Evolutionary conservation across 2,888 invertebrate genomes (phyloP), one percentile per base, ranked within the genome.

Genomic region (Tachina grossa): DNA sequence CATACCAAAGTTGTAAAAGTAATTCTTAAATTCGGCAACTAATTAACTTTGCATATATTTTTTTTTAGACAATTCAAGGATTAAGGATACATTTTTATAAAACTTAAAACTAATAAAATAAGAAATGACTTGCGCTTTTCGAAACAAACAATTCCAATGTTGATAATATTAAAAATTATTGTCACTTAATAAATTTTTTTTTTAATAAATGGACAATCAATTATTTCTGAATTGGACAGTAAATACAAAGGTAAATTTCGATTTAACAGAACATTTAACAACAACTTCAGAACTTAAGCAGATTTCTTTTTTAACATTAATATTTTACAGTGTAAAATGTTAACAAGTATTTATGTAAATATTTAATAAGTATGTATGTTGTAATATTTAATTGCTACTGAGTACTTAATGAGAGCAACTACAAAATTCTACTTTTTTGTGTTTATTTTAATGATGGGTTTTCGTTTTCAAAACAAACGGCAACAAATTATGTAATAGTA

Each of bases 401-500:
- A 77, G 8, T 68, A 65, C 43, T 83, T 51, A 63, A 66, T 84
- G 80, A 49, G 19, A 66, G 49, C 55, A 76, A 72, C 57, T 83
- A 83, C 61, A 63, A 83, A 53, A 63, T 69, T 79, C 65, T 77
- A 79, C 13, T 57, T 77, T n/a, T 74, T 69, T 78, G n/a, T 39
- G 69, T 31, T 59, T 59, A 59, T 59, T 68, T 61, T 16, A 79
- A 71, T 79, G 63, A 71, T 55, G 55, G 43, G 41, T 66, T 77
- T 65, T 51, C 31, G 51, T 83, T 75, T 77, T 57, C 49, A 80
- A 74, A 59, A 65, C 49, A 74, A 74, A 59, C 55, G 68, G 13
- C 47, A 66, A 57, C 49, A 72, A 66, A 49, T 57, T 72, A n/a
- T n/a, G n/a, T n/a, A 78, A 88, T 88, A 89, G 87, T 89, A 91